Evolutionary conservation across 2,888 invertebrate genomes (phyloP).

Genomic region (Melanostoma scalare): DNA sequence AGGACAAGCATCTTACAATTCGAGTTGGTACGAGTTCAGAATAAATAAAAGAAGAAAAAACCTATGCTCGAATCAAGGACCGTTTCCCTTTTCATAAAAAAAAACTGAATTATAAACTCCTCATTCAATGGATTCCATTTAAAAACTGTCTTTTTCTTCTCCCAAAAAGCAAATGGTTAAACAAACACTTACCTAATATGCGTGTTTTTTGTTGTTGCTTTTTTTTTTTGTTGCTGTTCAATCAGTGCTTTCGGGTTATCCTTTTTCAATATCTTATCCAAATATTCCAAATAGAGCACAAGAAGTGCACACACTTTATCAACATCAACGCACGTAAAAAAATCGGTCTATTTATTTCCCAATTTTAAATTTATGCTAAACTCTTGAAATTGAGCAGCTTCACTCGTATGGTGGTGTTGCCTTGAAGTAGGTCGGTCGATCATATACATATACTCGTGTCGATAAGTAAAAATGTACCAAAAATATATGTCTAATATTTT

Average conservation of each 20-base stretch:
- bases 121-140: slow-evolving; percentile 64
- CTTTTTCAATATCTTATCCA: slow-evolving; percentile 42
- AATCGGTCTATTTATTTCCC: slow-evolving; percentile 16
- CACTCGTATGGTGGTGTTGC: too few relatives aligned
- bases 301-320: slow-evolving; percentile 17
- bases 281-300: slow-evolving; percentile 36
- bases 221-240: slow-evolving; percentile 5
- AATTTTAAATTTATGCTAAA: slow-evolving; percentile 19
- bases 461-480: too few relatives aligned
- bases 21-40: too few relatives aligned
- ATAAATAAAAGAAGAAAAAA: too few relatives aligned
- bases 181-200: slow-evolving; percentile 14
- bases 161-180: background rate
- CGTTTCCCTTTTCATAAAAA: too few relatives aligned
- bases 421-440: too few relatives aligned
- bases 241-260: slow-evolving; percentile 15
- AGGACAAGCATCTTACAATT: too few relatives aligned
- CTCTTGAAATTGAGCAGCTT: too few relatives aligned
- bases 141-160: slow-evolving; percentile 8
- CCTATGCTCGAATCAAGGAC: too few relatives aligned
- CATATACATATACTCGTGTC: too few relatives aligned
- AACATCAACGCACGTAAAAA: background rate
- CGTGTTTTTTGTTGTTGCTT: background rate
- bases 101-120: background rate
- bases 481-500: too few relatives aligned